Conservation (phyloP, 2,797 vertebrate species). For the Malurus splendens region DNA sequence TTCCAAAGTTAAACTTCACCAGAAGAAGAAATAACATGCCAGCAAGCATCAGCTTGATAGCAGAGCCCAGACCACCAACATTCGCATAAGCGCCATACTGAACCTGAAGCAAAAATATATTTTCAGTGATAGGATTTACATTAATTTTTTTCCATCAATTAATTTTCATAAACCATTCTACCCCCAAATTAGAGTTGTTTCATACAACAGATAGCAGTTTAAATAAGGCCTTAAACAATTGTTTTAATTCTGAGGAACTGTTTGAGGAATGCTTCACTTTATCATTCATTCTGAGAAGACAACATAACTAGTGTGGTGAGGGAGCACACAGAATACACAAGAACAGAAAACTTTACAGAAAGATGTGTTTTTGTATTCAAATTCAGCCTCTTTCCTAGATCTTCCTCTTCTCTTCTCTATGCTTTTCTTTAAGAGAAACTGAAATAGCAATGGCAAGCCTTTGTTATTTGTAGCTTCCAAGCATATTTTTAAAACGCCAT, state of each 20-base stretch:
- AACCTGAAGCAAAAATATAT: slow-evolving; percentile 69
- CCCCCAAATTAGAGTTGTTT: neutral
- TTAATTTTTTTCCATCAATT: neutral
- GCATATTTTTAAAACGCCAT: neutral
- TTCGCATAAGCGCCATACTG: slow-evolving; percentile 86
- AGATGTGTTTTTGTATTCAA: neutral
- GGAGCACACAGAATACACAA: neutral
- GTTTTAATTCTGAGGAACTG: neutral
- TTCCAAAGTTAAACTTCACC: slow-evolving; percentile 86
- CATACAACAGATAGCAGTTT: neutral
- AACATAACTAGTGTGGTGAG: neutral
- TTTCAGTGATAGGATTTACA: neutral
- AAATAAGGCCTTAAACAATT: neutral
- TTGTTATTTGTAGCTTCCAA: neutral
- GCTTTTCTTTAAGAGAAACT: neutral
- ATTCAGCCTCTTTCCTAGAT: neutral
- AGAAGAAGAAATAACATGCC: slow-evolving; percentile 88
- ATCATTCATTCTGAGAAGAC: neutral
- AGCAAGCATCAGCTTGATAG: slow-evolving; percentile 86
- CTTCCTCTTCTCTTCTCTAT: neutral
- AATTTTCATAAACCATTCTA: neutral
- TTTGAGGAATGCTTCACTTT: neutral
- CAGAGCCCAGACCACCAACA: slow-evolving; percentile 79
- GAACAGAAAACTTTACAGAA: neutral
- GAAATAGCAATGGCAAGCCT: neutral